Conservation (phyloP, 2,797 vertebrate species). For the Pseudochaenichthys georgianus region DNA sequence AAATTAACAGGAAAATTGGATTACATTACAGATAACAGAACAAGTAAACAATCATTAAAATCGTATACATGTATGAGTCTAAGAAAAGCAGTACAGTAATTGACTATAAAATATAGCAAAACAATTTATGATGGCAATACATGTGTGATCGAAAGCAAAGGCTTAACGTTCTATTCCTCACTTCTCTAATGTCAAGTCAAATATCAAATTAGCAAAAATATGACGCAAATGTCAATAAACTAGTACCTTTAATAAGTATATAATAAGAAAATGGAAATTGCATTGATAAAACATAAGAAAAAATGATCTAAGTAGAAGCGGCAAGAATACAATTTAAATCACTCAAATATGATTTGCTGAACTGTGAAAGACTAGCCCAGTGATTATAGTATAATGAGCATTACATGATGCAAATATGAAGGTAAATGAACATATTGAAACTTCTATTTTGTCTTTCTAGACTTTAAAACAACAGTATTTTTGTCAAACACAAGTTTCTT, state of each 20-base stretch:
- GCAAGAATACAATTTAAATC: background rate
- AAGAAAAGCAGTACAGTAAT: background rate
- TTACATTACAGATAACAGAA: background rate
- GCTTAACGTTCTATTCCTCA: background rate
- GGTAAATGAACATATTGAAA: background rate
- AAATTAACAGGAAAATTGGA: background rate
- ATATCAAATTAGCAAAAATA: background rate
- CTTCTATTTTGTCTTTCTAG: background rate
- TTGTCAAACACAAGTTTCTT: background rate
- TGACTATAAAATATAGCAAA: background rate
- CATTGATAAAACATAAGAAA: background rate
- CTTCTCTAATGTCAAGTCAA: background rate
- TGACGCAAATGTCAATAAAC: background rate
- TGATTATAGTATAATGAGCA: background rate
- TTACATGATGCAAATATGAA: background rate
- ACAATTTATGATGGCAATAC: background rate
- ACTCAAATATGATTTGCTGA: background rate
- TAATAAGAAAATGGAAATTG: conserved; percentile 1
- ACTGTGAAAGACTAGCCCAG: background rate
- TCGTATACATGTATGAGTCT: background rate
- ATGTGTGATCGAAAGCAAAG: background rate
- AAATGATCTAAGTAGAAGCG: background rate
- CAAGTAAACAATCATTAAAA: background rate
- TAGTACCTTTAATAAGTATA: background rate
- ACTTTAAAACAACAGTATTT: background rate